These are phyloP conservation scores for Macquaria ambigua DNA, from an alignment of 2,113 vertebrate genomes.

Conservation along the genomic window DNA sequence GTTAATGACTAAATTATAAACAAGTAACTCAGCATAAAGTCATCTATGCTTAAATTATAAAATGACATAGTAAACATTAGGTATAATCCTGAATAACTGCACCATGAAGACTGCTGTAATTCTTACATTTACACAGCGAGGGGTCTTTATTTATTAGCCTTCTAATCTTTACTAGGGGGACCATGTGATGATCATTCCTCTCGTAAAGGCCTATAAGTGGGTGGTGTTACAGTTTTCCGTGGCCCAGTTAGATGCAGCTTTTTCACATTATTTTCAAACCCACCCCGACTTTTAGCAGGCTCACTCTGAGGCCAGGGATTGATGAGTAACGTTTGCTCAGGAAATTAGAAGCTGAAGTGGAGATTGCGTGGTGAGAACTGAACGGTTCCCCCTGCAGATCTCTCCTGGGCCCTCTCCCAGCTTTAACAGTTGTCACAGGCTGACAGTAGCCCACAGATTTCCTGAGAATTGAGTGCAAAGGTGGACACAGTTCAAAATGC, in stretches of 20 bases:
- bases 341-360: constrained; percentile 49
- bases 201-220: constrained; percentile 32
- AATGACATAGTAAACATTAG: background rate
- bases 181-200: constrained; percentile 33
- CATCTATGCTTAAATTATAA: background rate
- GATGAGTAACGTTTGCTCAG: constrained; percentile 46
- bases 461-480: constrained; percentile 31
- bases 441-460: constrained; percentile 47
- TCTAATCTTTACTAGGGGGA: constrained; percentile 22
- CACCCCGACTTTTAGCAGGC: constrained; percentile 46
- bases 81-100: background rate
- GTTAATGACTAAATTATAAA: constrained; percentile 7
- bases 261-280: constrained; percentile 53
- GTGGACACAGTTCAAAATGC: constrained; percentile 12
- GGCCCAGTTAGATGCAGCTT: constrained; percentile 42
- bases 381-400: constrained; percentile 21
- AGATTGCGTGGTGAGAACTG: constrained; percentile 24
- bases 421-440: constrained; percentile 39
- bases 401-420: constrained; percentile 38
- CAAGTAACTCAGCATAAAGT: background rate
- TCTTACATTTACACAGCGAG: constrained; percentile 10
- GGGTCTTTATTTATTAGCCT: constrained; percentile 15
- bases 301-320: background rate
- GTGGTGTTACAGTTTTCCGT: constrained; percentile 42
- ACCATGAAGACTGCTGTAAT: constrained; percentile 1